These are phyloP conservation scores for Amblyornis subalaris DNA, from an alignment of 2,113 vertebrate genomes.

Conservation along the genomic window DNA sequence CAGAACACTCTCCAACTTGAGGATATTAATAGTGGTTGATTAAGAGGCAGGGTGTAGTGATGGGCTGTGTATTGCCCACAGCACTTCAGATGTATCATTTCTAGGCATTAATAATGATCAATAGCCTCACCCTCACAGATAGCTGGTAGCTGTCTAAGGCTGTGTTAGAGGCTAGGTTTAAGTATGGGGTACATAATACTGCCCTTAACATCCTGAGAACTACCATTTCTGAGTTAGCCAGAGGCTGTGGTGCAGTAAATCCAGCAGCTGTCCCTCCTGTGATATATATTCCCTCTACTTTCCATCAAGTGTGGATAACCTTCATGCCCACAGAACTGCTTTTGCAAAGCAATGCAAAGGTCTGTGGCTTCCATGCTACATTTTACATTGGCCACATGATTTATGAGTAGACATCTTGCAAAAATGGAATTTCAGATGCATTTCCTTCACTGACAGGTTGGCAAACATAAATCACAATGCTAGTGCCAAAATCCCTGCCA, in stretches of 20 bases:
- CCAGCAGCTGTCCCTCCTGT: not conserved
- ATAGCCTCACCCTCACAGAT: not conserved
- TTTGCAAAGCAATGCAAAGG: not conserved
- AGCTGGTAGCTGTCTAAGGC: not conserved
- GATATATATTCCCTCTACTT: not conserved
- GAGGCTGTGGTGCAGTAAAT: not conserved
- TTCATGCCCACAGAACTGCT: not conserved
- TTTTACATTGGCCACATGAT: not conserved
- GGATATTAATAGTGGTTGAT: not conserved
- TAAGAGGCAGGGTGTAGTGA: not conserved
- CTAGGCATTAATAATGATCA: not conserved
- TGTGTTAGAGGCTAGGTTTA: not conserved
- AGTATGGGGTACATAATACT: not conserved
- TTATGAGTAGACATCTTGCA: conserved; percentile 6
- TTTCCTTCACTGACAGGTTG: not conserved
- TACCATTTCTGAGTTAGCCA: not conserved
- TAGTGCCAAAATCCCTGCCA: not conserved
- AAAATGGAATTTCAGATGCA: not conserved
- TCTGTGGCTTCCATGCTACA: not conserved
- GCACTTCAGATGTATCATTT: not conserved
- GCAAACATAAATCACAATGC: conserved; percentile 9
- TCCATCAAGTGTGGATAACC: not conserved
- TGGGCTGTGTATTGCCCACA: not conserved
- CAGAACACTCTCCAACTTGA: not conserved
- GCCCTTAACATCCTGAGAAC: not conserved